Evolutionary conservation across 2,113 vertebrate genomes (phyloP).

Genomic region (Hippocampus abdominalis): DNA sequence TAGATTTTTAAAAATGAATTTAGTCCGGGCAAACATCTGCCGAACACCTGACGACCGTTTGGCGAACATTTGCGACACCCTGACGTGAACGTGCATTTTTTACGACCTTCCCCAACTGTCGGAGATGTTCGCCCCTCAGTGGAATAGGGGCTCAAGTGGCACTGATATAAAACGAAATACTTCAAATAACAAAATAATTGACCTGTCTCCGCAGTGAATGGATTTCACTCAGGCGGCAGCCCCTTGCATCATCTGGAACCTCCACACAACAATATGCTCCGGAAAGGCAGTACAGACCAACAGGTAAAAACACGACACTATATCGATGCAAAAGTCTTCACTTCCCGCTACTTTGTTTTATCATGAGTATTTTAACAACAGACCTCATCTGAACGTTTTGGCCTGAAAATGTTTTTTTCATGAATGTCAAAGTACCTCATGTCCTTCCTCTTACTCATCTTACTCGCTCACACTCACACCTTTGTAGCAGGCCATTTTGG

Average conservation of each 20-base stretch:
- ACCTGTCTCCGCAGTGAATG: constrained; percentile 81
- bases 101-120: too few relatives aligned
- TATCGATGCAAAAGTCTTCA: not conserved
- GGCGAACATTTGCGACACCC: too few relatives aligned
- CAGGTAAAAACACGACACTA: constrained; percentile 75
- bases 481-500: too few relatives aligned
- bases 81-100: too few relatives aligned
- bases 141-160: not conserved
- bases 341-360: not conserved
- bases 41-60: too few relatives aligned
- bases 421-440: too few relatives aligned
- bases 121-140: too few relatives aligned
- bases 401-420: too few relatives aligned
- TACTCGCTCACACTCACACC: not conserved
- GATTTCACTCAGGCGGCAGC: constrained; percentile 85
- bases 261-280: constrained; percentile 74
- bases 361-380: not conserved
- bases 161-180: not conserved
- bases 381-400: not conserved
- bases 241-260: constrained; percentile 80
- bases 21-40: too few relatives aligned
- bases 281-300: constrained; percentile 79
- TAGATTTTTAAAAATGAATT: too few relatives aligned
- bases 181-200: not conserved
- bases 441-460: not conserved